Evolutionary conservation across 2,797 vertebrate species (phyloP), one percentile per base, ranked within the genome.

Genomic region (Melanotaenia boesemani): DNA sequence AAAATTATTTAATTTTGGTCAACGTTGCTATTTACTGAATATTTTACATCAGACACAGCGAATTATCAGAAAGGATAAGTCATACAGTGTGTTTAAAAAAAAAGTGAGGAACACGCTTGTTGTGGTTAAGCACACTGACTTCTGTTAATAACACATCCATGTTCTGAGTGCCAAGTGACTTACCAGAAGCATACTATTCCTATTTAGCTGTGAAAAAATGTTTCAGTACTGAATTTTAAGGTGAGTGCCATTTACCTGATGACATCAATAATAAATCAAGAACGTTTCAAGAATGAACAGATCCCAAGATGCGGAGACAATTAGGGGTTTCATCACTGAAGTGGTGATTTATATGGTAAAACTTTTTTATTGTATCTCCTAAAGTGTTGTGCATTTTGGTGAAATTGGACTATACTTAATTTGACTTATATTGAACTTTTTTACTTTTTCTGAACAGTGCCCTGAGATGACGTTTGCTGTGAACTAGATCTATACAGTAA

Each of bases 341-440:
- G 24, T 60, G 5, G 24, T 48, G 44, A 69, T 69, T 69, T 36
- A 60, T 46, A 22, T 22, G 34, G 20, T 24, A 48, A 48, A 59
- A 41, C 16, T 20, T 13, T 55, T 22, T 26, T 32, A 18, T 30
- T 56, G 5, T 16, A 13, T 6, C 24, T 1, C 3, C 10, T 54
- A 6, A 1, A 24, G 9, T 22, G 44, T 54, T 24, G 20, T 24
- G 11, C 52, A 22, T 26, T 26, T 54, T 3, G 22, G 24, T 26
- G 12, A 6, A 54, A 24, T 54, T 54, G 24, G 52, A 12, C 24
- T 54, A 11, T 55, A 28, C 0, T 7, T 16, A 28, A 15, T 26
- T 56, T 28, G 22, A 10, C 52, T 54, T 52, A 12, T 24, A 24
- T 24, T 52, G 5, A 54, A 24, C 22, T 54, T 54, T 11, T 54